These are phyloP conservation scores for Watsonalla cultraria DNA, from an alignment of 2,888 invertebrate genomes.

Conservation along the genomic window DNA sequence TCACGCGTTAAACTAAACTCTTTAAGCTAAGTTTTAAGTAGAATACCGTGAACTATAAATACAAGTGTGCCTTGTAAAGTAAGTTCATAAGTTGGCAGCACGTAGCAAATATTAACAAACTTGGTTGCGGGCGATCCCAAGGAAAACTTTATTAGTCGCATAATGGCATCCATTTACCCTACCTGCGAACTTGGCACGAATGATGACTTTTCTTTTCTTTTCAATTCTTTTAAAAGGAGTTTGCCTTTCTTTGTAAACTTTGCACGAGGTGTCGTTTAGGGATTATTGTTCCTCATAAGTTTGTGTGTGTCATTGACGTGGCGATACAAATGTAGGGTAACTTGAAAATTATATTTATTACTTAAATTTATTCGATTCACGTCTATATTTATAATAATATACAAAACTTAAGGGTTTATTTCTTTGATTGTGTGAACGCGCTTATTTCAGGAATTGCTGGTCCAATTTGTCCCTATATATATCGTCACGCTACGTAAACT, in stretches of 20 bases:
- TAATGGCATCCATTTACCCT: slow-evolving; percentile 33
- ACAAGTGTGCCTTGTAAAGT: slow-evolving; percentile 6
- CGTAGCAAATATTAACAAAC: slow-evolving; percentile 29
- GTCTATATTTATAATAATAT: too few species aligned
- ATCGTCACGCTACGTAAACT: too few species aligned
- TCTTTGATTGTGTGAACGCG: too few species aligned
- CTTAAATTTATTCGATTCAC: too few species aligned
- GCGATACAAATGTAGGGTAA: neutral
- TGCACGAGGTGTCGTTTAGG: neutral
- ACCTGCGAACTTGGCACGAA: slow-evolving; percentile 19
- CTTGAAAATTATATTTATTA: too few species aligned
- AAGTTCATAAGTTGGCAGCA: slow-evolving; percentile 13
- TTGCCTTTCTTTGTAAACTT: slow-evolving; percentile 6
- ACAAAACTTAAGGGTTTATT: too few species aligned
- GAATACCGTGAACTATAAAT: slow-evolving; percentile 6
- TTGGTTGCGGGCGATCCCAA: slow-evolving; percentile 19
- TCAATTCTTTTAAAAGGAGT: slow-evolving; percentile 15
- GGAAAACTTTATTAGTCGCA: slow-evolving; percentile 34
- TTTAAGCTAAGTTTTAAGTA: neutral
- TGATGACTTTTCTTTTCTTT: slow-evolving; percentile 18
- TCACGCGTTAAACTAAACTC: too few species aligned
- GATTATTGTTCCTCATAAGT: neutral
- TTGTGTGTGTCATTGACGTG: neutral
- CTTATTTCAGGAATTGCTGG: too few species aligned
- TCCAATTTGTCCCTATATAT: too few species aligned